A percentile compares a stretch with the other conserved stretches of the same genome.
These are phyloP conservation scores for Eulemur macaco DNA, from an alignment of 2,113 vertebrate species.

Conservation along the genomic window DNA sequence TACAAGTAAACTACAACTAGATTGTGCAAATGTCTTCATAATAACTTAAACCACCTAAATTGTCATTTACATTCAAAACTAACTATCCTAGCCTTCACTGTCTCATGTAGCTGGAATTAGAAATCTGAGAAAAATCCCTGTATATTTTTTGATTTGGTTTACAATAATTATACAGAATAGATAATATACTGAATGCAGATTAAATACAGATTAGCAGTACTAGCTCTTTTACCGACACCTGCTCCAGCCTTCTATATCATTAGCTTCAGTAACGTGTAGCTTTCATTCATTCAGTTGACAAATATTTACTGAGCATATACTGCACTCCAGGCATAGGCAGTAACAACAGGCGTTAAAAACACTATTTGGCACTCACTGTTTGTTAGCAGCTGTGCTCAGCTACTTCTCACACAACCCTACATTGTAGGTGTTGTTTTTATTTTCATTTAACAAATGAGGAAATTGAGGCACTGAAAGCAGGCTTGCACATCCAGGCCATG, in stretches of 20 bases:
- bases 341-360: neutral
- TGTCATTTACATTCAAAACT: neutral
- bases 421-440: neutral
- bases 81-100: neutral
- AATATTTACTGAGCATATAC: neutral
- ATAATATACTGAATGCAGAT: neutral
- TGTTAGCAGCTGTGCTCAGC: neutral
- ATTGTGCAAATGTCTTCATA: conserved; percentile 2
- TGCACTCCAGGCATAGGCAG: neutral
- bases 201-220: neutral
- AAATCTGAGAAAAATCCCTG: neutral
- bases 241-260: neutral
- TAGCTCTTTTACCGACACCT: neutral
- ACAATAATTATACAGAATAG: conserved; percentile 10
- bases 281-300: neutral
- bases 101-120: neutral
- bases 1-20: conserved; percentile 23
- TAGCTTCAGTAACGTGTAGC: neutral
- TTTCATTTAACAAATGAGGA: conserved; percentile 6
- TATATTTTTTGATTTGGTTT: neutral
- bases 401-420: neutral
- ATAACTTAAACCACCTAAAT: neutral
- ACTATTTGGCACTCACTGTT: neutral
- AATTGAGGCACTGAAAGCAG: neutral
- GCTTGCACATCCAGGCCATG: neutral